phyloP scores from a whole-genome alignment of 2,888 invertebrate species.

The Eupithecia tripunctaria region DNA sequence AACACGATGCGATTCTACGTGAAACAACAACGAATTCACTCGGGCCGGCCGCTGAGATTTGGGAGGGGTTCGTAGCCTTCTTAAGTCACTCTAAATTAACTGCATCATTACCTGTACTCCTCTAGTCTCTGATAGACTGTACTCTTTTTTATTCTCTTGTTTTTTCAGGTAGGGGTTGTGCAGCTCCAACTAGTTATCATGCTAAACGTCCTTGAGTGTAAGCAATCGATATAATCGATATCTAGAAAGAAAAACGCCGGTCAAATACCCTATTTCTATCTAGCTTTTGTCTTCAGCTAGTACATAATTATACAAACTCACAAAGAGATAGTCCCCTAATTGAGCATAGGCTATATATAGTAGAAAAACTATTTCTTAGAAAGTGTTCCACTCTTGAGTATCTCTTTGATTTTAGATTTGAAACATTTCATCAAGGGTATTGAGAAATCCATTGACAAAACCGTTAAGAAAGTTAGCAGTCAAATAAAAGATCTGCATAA shows the following conservation, averaged over 20 bases:
- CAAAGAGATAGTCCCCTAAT: not conserved
- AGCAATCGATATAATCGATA: not conserved
- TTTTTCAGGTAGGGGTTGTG: not conserved
- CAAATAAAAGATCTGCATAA: slow-evolving; percentile 65
- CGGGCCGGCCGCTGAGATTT: too few relatives aligned
- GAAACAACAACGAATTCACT: too few relatives aligned
- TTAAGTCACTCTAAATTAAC: not conserved
- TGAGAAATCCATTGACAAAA: slow-evolving; percentile 71
- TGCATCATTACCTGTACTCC: not conserved
- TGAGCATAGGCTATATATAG: not conserved
- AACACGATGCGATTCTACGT: too few relatives aligned
- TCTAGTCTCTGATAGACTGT: not conserved
- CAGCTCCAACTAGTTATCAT: not conserved
- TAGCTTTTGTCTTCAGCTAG: not conserved
- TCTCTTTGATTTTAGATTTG: slow-evolving; percentile 56
- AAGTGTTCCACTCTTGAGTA: slow-evolving; percentile 8
- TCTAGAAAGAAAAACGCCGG: not conserved
- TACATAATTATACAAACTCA: too few relatives aligned
- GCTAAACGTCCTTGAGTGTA: not conserved
- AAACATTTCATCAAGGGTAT: slow-evolving; percentile 63
- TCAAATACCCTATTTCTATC: slow-evolving; percentile 5
- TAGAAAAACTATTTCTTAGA: not conserved
- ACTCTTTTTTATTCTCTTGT: not conserved
- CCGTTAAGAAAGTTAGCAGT: slow-evolving; percentile 65
- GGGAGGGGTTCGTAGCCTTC: too few relatives aligned